Percentiles rank a stretch among this genome's conserved stretches.
Evolutionary conservation across 2,888 invertebrate genomes (phyloP).

Genomic region (Griposia aprilina): DNA sequence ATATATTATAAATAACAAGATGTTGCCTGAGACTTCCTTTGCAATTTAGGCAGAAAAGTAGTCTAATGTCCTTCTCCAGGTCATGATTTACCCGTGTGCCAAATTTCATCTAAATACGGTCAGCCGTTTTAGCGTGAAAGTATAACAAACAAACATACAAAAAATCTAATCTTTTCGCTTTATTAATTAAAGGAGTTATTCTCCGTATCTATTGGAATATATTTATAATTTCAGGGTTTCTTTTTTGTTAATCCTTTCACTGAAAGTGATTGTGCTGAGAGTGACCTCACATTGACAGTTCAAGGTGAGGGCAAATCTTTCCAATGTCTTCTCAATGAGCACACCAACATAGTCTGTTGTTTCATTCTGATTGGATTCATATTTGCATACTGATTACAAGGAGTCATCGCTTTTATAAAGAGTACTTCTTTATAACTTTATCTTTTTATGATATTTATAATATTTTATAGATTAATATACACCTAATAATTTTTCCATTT

Average conservation of each 20-base stretch:
- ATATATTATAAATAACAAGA: too few relatives aligned
- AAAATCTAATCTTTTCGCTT: too few relatives aligned
- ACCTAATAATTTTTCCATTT: constrained; percentile 29
- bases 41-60: too few relatives aligned
- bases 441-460: background rate
- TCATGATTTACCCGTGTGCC: too few relatives aligned
- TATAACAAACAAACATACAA: too few relatives aligned
- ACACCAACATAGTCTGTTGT: background rate
- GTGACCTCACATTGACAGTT: constrained; percentile 26
- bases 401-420: background rate
- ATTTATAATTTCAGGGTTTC: constrained; percentile 1
- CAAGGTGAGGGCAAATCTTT: constrained; percentile 19
- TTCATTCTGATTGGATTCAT: background rate
- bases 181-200: background rate
- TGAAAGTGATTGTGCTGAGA: constrained; percentile 31
- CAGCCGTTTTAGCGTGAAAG: too few relatives aligned
- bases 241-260: constrained; percentile 34
- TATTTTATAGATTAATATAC: background rate
- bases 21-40: too few relatives aligned
- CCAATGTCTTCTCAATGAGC: constrained; percentile 7
- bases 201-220: background rate
- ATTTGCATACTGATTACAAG: constrained; percentile 11
- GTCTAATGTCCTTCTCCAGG: too few relatives aligned
- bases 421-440: background rate
- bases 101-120: too few relatives aligned